phyloP scores from a whole-genome alignment of 2,797 vertebrate species.

The Lithobates pipiens region DNA sequence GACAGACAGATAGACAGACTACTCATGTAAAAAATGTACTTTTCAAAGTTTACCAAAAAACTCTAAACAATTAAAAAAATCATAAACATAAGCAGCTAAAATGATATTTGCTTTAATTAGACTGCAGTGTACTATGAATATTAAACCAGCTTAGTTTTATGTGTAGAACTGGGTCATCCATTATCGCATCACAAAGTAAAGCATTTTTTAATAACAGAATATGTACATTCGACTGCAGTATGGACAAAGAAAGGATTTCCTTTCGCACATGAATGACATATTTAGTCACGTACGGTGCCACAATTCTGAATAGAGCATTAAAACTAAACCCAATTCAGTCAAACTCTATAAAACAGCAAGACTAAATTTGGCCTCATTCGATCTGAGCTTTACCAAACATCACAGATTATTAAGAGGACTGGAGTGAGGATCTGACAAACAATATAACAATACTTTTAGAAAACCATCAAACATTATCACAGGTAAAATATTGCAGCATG shows the following conservation, averaged over 20 bases:
- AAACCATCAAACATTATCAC: constrained; percentile 8
- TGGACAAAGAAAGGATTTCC: constrained; percentile 29
- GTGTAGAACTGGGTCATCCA: constrained; percentile 7
- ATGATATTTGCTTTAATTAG: constrained; percentile 1
- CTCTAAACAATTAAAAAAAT: no score
- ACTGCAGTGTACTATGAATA: constrained; percentile 4
- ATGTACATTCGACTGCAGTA: background rate
- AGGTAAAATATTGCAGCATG: background rate
- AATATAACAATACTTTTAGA: constrained; percentile 33
- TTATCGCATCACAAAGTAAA: constrained; percentile 21
- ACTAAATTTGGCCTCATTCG: constrained; percentile 48
- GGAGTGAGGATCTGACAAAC: constrained; percentile 45
- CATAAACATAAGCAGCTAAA: no score
- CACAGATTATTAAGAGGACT: constrained; percentile 52
- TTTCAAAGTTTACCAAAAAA: no score
- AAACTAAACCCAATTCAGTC: constrained; percentile 58
- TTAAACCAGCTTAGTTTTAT: constrained; percentile 27
- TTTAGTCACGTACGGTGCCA: constrained; percentile 54
- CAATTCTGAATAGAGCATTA: constrained; percentile 50
- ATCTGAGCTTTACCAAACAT: constrained; percentile 53
- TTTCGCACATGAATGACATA: constrained; percentile 55
- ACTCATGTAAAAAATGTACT: no score
- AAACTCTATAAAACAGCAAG: constrained; percentile 45
- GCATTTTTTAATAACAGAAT: constrained; percentile 9
- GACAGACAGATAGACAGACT: no score